Evolutionary conservation across 2,113 vertebrate genomes (phyloP), one percentile per base, ranked within the genome.

Genomic region (Garra rufa): DNA sequence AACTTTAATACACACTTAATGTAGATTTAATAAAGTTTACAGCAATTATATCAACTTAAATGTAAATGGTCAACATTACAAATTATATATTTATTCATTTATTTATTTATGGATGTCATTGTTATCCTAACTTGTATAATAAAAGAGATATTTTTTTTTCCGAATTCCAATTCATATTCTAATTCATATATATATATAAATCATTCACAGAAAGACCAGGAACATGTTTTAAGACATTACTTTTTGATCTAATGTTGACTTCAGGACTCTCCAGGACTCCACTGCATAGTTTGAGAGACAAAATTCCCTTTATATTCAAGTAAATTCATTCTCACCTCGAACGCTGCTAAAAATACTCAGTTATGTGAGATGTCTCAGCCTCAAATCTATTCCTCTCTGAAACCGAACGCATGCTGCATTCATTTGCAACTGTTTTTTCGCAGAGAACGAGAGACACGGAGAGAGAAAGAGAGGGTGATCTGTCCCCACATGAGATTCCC

Each of bases 401-500:
- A 30, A 76, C 46, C 8, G 15, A 75, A 28, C 26, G 3, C 73
- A 8, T 21, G 44, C 73, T 14, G 48, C 10, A 76, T 55, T 76
- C 28, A 76, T 76, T 76, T 55, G 48, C 74, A 21, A 30, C 15
- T 44, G 15, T 69, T 28, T 30, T 75, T 65, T 17, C 73, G 6
- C 44, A n/a, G 9, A 57, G 21, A 5, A 3, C 15, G 48, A 52
- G 15, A 52, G 48, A 52, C 5, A 52, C 15, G 9, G 9, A 59
- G 9, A 61, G 57, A 61, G 57, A n/a, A 3, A 59, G 9, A 61
- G 57, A 61, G 57, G 24, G 26, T 14, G 59, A 83, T 83, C 86
- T 85, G 76, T 89, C 89, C 88, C 57, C 87, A 55, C 86, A 74
- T 86, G 89, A 34, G 65, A 87, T 88, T 90, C 24, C 80, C 85